Evolutionary conservation across 2,113 vertebrate genomes (phyloP).

Genomic region (Noturus placidus): DNA sequence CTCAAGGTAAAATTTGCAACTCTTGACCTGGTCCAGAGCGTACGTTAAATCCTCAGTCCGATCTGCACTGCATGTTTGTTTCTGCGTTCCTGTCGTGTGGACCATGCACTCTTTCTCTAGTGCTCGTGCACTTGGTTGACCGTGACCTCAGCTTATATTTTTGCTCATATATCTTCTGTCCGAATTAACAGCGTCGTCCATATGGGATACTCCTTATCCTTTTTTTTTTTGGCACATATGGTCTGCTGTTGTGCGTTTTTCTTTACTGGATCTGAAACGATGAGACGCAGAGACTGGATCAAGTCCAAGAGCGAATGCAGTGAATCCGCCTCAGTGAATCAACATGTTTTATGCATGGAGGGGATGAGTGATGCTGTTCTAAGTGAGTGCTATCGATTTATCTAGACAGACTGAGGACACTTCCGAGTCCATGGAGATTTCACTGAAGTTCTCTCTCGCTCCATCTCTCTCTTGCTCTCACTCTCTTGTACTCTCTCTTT

Average conservation of each 20-base stretch:
- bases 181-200: not conserved
- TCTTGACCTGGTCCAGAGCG: not conserved
- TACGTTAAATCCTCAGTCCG: not conserved
- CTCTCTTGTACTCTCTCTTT: not conserved
- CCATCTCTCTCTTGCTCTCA: not conserved
- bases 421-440: slow-evolving; percentile 20
- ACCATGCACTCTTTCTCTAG: not conserved
- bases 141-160: not conserved
- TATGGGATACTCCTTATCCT: not conserved
- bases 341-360: slow-evolving; percentile 25
- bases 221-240: not conserved
- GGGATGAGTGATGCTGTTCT: slow-evolving; percentile 12
- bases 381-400: slow-evolving; percentile 46
- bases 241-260: not conserved
- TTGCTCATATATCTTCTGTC: not conserved
- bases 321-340: not conserved
- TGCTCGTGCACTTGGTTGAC: not conserved
- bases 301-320: not conserved
- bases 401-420: slow-evolving; percentile 6
- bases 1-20: not conserved
- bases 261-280: slow-evolving; percentile 3
- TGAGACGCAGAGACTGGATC: not conserved
- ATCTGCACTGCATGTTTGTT: not conserved
- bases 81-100: not conserved
- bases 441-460: not conserved